Conservation (phyloP, 2,888 invertebrate species). For the Eristalis intricaria region DNA sequence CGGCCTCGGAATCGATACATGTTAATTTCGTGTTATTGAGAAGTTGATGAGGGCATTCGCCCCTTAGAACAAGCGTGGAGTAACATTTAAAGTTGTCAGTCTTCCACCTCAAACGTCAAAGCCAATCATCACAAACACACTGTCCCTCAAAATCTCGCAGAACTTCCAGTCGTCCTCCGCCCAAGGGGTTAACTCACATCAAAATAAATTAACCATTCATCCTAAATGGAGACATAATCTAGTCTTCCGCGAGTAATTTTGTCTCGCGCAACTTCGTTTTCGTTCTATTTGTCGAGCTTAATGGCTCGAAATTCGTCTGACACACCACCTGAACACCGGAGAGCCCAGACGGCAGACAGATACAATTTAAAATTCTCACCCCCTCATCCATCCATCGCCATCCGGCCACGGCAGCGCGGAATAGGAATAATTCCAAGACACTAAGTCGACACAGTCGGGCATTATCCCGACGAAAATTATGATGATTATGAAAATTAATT, state of each 20-base stretch:
- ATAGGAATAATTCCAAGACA: conserved; percentile 33
- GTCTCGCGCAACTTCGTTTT: background rate
- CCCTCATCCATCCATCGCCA: background rate
- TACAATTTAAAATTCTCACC: conserved; percentile 42
- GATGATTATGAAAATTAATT: conserved; percentile 69
- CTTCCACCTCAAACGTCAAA: background rate
- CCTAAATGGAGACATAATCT: conserved; percentile 16
- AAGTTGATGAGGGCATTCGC: too few relatives aligned
- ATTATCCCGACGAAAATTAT: conserved; percentile 52
- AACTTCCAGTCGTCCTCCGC: background rate
- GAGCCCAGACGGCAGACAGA: conserved; percentile 29
- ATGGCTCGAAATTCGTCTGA: conserved; percentile 41
- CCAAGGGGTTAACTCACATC: background rate
- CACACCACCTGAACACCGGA: conserved; percentile 54
- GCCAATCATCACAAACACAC: background rate
- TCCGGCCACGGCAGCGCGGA: background rate
- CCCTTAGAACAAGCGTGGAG: too few relatives aligned
- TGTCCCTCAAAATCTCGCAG: background rate
- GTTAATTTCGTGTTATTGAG: too few relatives aligned
- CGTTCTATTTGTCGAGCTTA: conserved; percentile 27
- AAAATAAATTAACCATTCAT: conserved; percentile 8
- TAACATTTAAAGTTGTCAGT: background rate
- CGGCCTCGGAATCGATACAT: too few relatives aligned
- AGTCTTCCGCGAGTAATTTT: conserved; percentile 4
- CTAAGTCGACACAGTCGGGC: conserved; percentile 38